Evolutionary conservation across 2,797 vertebrate species (phyloP).

Genomic region (Chromobotia macracanthus): DNA sequence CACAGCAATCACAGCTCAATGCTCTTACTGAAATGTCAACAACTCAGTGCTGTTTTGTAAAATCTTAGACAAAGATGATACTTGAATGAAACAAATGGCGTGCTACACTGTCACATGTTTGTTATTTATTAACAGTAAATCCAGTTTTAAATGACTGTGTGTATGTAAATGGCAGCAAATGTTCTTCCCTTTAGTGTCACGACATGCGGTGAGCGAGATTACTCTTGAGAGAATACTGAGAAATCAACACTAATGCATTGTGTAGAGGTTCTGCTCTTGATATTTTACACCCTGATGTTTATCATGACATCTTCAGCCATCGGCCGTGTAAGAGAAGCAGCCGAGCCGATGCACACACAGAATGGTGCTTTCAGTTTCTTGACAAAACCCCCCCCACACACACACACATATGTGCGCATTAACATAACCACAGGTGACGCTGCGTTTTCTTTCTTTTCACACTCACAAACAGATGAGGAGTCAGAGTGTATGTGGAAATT

Average conservation of each 20-base stretch:
- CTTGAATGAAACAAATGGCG: no score
- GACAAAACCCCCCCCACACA: constrained; percentile 55
- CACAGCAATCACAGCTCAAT: no score
- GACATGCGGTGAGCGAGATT: not conserved
- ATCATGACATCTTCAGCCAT: constrained; percentile 39
- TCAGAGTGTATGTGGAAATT: constrained; percentile 46
- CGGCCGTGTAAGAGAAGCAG: not conserved
- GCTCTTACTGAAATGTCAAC: no score
- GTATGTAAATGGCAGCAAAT: not conserved
- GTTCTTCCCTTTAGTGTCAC: not conserved
- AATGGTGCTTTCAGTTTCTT: constrained; percentile 58
- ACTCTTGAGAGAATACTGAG: not conserved
- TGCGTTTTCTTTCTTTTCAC: constrained; percentile 45
- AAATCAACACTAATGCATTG: not conserved
- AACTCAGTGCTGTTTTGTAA: no score
- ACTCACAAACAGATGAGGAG: constrained; percentile 14
- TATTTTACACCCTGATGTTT: constrained; percentile 44
- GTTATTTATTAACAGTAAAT: no score
- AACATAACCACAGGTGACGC: constrained; percentile 55
- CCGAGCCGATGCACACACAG: constrained; percentile 15
- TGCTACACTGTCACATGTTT: no score
- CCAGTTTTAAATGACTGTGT: not conserved
- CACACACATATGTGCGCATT: constrained; percentile 34
- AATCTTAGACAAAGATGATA: no score
- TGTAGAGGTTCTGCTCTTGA: constrained; percentile 20